Evolutionary conservation across 2,113 vertebrate species (phyloP).

Genomic region (Okapia johnstoni): DNA sequence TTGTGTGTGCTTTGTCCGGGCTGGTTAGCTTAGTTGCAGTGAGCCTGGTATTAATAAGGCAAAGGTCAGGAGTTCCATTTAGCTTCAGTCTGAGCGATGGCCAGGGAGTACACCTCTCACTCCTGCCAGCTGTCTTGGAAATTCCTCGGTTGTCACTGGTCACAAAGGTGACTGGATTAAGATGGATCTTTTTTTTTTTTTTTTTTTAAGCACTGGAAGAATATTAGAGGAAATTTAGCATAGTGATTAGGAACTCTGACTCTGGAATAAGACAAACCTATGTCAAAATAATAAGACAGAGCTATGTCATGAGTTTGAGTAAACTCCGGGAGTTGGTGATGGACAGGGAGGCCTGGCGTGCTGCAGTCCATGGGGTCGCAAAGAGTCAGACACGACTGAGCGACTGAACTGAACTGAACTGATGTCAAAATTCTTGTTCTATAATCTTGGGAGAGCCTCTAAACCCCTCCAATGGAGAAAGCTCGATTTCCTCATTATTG

Average conservation of each 20-base stretch:
- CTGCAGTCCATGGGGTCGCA: background rate
- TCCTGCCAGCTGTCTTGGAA: slow-evolving; percentile 54
- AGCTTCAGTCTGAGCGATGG: slow-evolving; percentile 41
- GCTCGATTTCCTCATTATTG: slow-evolving; percentile 23
- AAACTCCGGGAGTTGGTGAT: background rate
- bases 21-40: slow-evolving; percentile 55
- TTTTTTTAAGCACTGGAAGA: background rate
- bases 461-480: background rate
- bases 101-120: slow-evolving; percentile 33
- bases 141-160: slow-evolving; percentile 59
- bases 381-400: background rate
- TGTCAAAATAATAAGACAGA: slow-evolving; percentile 1
- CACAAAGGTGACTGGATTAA: slow-evolving; percentile 45
- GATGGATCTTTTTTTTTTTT: background rate
- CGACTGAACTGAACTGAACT: background rate
- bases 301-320: background rate
- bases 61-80: slow-evolving; percentile 71
- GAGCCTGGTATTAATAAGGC: slow-evolving; percentile 64
- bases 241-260: slow-evolving; percentile 10
- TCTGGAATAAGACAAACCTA: background rate
- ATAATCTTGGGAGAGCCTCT: background rate
- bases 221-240: slow-evolving; percentile 38
- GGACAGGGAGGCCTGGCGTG: background rate
- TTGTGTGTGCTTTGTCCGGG: slow-evolving; percentile 61
- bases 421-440: background rate